Evolutionary conservation across 2,888 invertebrate species (phyloP), one percentile per base, ranked within the genome.

Genomic region (Alloplasta piceator): DNA sequence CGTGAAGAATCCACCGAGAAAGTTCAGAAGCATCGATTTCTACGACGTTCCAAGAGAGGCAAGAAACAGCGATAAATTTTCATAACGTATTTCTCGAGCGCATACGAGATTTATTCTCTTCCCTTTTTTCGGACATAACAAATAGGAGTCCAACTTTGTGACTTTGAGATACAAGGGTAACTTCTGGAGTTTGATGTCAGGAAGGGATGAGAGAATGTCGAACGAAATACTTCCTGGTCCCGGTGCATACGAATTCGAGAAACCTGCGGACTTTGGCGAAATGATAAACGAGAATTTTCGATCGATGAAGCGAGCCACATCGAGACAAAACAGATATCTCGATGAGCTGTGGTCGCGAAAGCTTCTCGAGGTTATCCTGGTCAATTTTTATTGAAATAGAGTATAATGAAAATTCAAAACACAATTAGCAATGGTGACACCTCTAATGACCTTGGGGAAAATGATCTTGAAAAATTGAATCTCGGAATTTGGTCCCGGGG

Each of bases 151-250:
- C 14, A 86, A 86, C 75, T 78, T 83, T 16, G 83, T 82, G 7
- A 84, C 88, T 46, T 26, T 76, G 43, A 80, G 60, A 10, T 88
- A 88, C 66, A 88, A 87, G 75, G 88, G 88, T 10, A 88, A 88
- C 50, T 88, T 87, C 64, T 88, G 88, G 88, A 88, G 88, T 77
- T 83, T 82, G 75, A 88, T 87, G 88, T 74, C 87, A n/a, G 88
- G 88, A 55, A 86, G 87, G 68, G 67, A 68, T 38, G 83, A 80
- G 39, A 70, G 41, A 46, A 60, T 38, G 26, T 26, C 26, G 43
- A 26, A 50, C 36, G 74, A 70, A 38, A 39, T 46, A 43, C 83
- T 83, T 46, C 88, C 87, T 1, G 81, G 85, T 12, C 88, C 87
- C 0, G 87, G 85, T 1, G 64, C 83, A 55, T 88, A 88, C 71